phyloP scores from a whole-genome alignment of 2,888 invertebrate species.

The Chymomyza amoena region DNA sequence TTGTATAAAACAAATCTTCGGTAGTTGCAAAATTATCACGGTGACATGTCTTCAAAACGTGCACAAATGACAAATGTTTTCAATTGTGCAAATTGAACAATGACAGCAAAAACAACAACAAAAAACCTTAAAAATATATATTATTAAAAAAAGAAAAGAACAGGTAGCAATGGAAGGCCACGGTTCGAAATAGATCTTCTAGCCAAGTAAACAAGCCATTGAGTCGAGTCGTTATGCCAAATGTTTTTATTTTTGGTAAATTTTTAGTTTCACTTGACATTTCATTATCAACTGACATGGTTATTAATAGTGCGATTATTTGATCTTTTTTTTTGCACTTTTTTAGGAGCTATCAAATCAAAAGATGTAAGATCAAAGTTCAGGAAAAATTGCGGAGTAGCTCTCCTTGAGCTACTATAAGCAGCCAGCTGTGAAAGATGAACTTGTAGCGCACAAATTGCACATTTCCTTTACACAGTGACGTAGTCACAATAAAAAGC shows the following conservation, averaged over 20 bases:
- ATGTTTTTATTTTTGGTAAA: background rate
- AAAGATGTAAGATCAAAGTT: no score
- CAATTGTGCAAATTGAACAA: constrained; percentile 24
- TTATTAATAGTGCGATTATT: background rate
- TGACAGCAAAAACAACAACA: constrained; percentile 18
- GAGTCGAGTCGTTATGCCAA: background rate
- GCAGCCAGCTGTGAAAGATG: no score
- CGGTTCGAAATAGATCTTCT: constrained; percentile 13
- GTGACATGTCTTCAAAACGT: constrained; percentile 62
- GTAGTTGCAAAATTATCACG: constrained; percentile 57
- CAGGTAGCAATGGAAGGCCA: constrained; percentile 25
- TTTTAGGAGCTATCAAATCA: no score
- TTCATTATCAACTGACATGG: background rate
- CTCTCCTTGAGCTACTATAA: no score
- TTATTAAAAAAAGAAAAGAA: constrained; percentile 1
- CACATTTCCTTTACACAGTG: no score
- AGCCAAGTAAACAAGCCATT: background rate
- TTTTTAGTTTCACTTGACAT: background rate
- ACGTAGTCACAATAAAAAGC: no score
- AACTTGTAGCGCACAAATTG: no score
- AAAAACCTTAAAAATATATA: background rate
- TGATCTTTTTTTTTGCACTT: background rate
- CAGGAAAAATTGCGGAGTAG: no score
- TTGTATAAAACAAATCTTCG: constrained; percentile 27
- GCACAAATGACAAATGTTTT: constrained; percentile 49